phyloP scores from a whole-genome alignment of 2,113 vertebrate genomes.

The Oophaga pumilio region DNA sequence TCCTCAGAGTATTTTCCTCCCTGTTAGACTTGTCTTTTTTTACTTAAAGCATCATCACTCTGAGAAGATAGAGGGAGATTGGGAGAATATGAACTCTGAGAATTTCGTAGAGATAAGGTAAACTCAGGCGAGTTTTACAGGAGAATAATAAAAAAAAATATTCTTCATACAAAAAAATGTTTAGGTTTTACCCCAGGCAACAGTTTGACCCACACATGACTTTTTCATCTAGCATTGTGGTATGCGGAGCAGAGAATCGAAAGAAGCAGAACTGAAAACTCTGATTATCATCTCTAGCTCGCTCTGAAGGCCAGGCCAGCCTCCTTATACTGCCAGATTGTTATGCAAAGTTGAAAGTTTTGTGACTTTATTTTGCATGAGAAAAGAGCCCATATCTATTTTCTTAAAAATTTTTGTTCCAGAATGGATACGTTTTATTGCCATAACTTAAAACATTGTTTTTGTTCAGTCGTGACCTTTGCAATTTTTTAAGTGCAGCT shows the following conservation, averaged over 20 bases:
- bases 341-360: slow-evolving; percentile 47
- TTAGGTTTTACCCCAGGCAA: slow-evolving; percentile 69
- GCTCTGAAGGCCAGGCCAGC: slow-evolving; percentile 42
- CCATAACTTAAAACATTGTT: background rate
- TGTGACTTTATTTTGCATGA: slow-evolving; percentile 40
- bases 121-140: slow-evolving; percentile 41
- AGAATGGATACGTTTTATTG: background rate
- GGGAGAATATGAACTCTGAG: slow-evolving; percentile 35
- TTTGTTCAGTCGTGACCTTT: background rate
- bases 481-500: background rate
- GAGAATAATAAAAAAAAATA: slow-evolving; percentile 8
- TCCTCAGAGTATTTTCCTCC: slow-evolving; percentile 22
- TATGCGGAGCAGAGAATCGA: slow-evolving; percentile 66
- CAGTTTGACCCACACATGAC: slow-evolving; percentile 72
- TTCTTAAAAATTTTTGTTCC: background rate
- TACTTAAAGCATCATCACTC: slow-evolving; percentile 12
- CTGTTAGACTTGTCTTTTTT: slow-evolving; percentile 8
- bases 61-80: slow-evolving; percentile 32
- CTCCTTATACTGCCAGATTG: background rate
- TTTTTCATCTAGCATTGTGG: slow-evolving; percentile 65
- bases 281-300: slow-evolving; percentile 58
- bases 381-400: slow-evolving; percentile 11
- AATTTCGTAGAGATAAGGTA: slow-evolving; percentile 49
- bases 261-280: slow-evolving; percentile 59
- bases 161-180: slow-evolving; percentile 46